Evolutionary conservation across 2,797 vertebrate species (phyloP), one percentile per base, ranked within the genome.

Genomic region (Sebastolobus alascanus): DNA sequence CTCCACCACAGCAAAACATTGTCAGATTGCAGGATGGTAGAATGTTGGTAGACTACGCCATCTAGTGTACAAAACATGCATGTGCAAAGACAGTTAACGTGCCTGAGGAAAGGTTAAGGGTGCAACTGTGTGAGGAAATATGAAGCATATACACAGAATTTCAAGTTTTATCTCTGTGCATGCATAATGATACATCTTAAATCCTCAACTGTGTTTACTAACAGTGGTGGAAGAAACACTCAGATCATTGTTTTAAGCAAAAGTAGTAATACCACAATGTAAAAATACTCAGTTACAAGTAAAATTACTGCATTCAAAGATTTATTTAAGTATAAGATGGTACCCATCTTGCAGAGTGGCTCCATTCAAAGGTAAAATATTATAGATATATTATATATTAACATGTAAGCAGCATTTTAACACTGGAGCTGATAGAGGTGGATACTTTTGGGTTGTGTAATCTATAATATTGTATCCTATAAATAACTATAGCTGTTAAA

Each of bases 61-160:
- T 84, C 95, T 95, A 88, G 93, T 90, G 94, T 31, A 31, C 46
- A 68, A 75, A 73, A 43, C 0, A 5, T 33, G 73, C 7, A 83
- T 4, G 73, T 85, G 50, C 80, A 90, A 68, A 63, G 4, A 43
- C 54, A 12, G 18, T 37, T 10, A 14, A 40, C 16, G 6, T 3
- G 14, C 27, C 27, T 4, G 9, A 68, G 7, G 20, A 38, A 56
- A 56, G 11, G 11, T 1, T 27, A 0, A 4, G 4, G 25, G 11
- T 27, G 31, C 2, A 68, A 11, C 11, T 10, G 8, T 20, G 16
- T 69, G 4, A 37, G 20, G 4, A 58, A 6, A 40, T 20, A 35
- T 6, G 4, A 60, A 1, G 10, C n/a, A 65, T 31, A 27, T 29
- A 25, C 25, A 25, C 25, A 18, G 18, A 68, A 27, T 40, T n/a